phyloP scores from a whole-genome alignment of 2,797 vertebrate species.

The Squalus acanthias region DNA sequence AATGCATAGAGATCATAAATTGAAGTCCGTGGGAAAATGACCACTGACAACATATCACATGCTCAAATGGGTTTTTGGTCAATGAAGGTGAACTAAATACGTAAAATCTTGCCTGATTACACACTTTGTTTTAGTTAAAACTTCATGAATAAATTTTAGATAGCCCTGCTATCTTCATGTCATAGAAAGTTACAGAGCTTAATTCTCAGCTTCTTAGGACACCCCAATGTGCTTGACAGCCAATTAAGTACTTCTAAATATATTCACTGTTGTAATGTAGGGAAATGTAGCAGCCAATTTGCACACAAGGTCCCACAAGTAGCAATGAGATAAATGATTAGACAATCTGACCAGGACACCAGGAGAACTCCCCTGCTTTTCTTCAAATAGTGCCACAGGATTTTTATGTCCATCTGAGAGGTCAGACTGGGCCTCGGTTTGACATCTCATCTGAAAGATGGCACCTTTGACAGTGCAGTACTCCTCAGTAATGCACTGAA shows the following conservation, averaged over 20 bases:
- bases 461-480: too few species aligned
- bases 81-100: background rate
- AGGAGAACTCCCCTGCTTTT: background rate
- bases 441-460: too few species aligned
- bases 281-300: background rate
- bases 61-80: background rate
- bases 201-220: background rate
- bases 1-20: conserved; percentile 9
- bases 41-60: background rate
- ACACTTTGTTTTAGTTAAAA: background rate
- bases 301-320: background rate
- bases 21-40: conserved; percentile 6
- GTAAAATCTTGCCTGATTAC: background rate
- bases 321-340: background rate
- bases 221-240: background rate
- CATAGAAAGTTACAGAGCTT: background rate
- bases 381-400: background rate
- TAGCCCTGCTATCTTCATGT: background rate
- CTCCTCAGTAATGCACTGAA: background rate
- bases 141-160: background rate
- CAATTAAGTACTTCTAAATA: background rate
- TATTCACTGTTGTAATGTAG: background rate
- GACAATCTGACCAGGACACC: background rate
- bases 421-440: too few species aligned
- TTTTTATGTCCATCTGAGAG: background rate